A percentile compares a stretch with the other conserved stretches of the same genome.
Conservation (phyloP, 2,113 vertebrate genomes). For the Thamnaconus septentrionalis region DNA sequence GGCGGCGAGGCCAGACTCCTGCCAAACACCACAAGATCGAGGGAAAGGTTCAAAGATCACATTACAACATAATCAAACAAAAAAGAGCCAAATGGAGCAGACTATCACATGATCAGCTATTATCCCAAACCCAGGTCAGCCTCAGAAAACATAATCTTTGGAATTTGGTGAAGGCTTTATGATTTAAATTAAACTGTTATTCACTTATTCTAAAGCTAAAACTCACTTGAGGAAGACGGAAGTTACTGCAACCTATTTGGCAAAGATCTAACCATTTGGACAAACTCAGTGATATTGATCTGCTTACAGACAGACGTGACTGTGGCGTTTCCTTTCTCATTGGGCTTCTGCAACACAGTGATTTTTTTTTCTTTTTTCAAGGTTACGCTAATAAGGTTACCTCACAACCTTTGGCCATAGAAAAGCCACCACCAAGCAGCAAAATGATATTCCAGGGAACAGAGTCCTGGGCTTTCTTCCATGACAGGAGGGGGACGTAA, state of each 20-base stretch:
- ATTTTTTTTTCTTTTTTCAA: too few species aligned
- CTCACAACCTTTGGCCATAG: constrained; percentile 98
- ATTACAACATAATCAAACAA: constrained; percentile 46
- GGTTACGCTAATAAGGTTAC: constrained; percentile 61
- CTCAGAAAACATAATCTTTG: too few species aligned
- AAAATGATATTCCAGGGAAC: constrained; percentile 97
- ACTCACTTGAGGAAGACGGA: too few species aligned
- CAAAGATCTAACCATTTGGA: too few species aligned
- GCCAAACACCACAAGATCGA: constrained; percentile 31
- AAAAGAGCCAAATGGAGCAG: constrained; percentile 10
- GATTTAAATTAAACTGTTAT: too few species aligned
- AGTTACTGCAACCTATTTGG: too few species aligned
- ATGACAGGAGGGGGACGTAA: constrained; percentile 86
- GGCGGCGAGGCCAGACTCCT: constrained; percentile 92
- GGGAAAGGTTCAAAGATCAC: constrained; percentile 33
- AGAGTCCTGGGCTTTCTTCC: constrained; percentile 89
- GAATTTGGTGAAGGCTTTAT: too few species aligned
- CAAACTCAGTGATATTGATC: too few species aligned
- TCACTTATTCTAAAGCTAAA: too few species aligned
- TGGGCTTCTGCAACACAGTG: too few species aligned
- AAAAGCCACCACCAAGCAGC: constrained; percentile 92
- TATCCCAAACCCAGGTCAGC: background rate
- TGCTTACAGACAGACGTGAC: too few species aligned
- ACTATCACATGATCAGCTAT: background rate
- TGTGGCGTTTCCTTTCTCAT: too few species aligned